Evolutionary conservation across 2,113 vertebrate genomes (phyloP).

Genomic region (Odocoileus virginianus): DNA sequence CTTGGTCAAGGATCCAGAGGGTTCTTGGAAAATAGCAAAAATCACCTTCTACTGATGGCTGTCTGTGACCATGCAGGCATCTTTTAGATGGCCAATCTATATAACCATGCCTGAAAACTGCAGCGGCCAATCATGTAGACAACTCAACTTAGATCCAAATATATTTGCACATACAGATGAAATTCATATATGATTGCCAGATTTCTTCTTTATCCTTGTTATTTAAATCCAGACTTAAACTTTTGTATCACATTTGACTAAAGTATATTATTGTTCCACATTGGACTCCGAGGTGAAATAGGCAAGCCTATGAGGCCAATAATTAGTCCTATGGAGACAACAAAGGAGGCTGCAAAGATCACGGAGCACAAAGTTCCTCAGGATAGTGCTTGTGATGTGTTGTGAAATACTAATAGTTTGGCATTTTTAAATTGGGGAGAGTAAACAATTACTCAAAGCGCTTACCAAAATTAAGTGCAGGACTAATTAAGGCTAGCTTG

Average conservation of each 20-base stretch:
- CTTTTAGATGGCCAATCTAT: not conserved
- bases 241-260: not conserved
- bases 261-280: not conserved
- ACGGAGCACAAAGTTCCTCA: not conserved
- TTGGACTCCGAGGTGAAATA: not conserved
- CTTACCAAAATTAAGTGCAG: conserved; percentile 45
- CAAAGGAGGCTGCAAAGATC: not conserved
- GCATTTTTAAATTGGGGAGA: not conserved
- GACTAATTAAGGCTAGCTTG: conserved; percentile 56
- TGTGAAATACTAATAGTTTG: not conserved
- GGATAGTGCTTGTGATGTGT: not conserved
- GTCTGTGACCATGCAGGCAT: not conserved
- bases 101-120: not conserved
- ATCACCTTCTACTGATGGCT: not conserved
- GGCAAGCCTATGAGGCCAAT: not conserved
- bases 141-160: not conserved
- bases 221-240: not conserved
- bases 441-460: conserved; percentile 31
- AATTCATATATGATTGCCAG: not conserved
- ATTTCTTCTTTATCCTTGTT: not conserved
- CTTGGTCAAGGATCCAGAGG: not conserved
- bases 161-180: not conserved
- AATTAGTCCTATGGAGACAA: not conserved
- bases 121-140: not conserved
- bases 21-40: not conserved